phyloP scores from a whole-genome alignment of 2,888 invertebrate species.

The Perizoma affinitatum region DNA sequence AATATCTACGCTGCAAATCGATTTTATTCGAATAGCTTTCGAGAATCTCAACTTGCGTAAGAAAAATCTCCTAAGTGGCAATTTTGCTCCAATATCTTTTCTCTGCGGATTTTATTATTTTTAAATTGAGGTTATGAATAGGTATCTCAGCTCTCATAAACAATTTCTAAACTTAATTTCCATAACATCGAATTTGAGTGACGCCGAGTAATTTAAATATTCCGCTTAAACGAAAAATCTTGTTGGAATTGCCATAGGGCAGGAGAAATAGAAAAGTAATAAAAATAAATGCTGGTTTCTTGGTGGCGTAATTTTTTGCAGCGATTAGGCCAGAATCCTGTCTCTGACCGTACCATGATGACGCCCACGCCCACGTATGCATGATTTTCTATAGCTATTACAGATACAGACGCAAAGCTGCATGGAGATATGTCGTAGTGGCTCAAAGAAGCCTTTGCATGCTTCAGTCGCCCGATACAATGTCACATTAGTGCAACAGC shows the following conservation, averaged over 20 bases:
- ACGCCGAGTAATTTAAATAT: slow-evolving; percentile 47
- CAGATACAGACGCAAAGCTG: too few relatives aligned
- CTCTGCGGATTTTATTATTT: background rate
- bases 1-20: too few relatives aligned
- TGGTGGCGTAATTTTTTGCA: too few relatives aligned
- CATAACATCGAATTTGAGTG: slow-evolving; percentile 23
- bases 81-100: background rate
- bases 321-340: too few relatives aligned
- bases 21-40: too few relatives aligned
- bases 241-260: slow-evolving; percentile 38
- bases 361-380: too few relatives aligned
- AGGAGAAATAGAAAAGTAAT: slow-evolving; percentile 40
- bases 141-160: background rate
- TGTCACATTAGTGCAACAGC: too few relatives aligned
- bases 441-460: too few relatives aligned
- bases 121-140: background rate
- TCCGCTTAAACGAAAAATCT: slow-evolving; percentile 44
- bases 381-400: too few relatives aligned
- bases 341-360: too few relatives aligned
- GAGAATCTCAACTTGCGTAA: background rate
- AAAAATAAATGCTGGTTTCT: background rate
- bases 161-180: slow-evolving; percentile 20
- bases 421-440: too few relatives aligned
- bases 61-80: background rate
- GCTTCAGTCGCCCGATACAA: too few relatives aligned